Percentiles rank a stretch among this genome's conserved stretches.
phyloP scores from a whole-genome alignment of 2,113 vertebrate species.

The Pygoscelis adeliae region DNA sequence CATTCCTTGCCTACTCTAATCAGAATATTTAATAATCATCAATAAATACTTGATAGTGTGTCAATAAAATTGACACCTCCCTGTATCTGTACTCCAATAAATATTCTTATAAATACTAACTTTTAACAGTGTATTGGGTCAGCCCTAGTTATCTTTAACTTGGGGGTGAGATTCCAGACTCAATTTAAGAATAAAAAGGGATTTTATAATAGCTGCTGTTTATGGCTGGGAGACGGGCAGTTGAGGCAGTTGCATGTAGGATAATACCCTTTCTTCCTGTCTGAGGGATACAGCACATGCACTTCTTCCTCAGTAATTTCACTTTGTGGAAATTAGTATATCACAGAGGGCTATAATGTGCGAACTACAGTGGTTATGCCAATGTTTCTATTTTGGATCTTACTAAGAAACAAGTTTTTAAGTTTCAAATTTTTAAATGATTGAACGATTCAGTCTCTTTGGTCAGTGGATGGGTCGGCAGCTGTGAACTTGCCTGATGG shows the following conservation, averaged over 20 bases:
- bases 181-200: not conserved
- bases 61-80: not conserved
- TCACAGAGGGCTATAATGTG: not conserved
- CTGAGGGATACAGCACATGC: not conserved
- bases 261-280: not conserved
- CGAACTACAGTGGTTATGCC: not conserved
- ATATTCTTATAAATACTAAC: not conserved
- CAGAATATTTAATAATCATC: not conserved
- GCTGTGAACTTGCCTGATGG: not conserved
- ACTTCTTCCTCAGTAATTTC: not conserved
- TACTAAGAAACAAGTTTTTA: not conserved
- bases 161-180: not conserved
- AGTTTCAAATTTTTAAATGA: not conserved
- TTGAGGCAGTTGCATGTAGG: not conserved
- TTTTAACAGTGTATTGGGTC: not conserved
- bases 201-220: not conserved
- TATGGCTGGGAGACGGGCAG: not conserved
- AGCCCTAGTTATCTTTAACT: not conserved
- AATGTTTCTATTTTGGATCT: not conserved
- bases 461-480: not conserved
- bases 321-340: not conserved
- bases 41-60: not conserved
- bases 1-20: not conserved
- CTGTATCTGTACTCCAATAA: not conserved
- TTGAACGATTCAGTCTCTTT: not conserved